Percentiles rank a stretch among this genome's conserved stretches.
Evolutionary conservation across 2,888 invertebrate genomes (phyloP).

Genomic region (Caenorhabditis parvicauda): DNA sequence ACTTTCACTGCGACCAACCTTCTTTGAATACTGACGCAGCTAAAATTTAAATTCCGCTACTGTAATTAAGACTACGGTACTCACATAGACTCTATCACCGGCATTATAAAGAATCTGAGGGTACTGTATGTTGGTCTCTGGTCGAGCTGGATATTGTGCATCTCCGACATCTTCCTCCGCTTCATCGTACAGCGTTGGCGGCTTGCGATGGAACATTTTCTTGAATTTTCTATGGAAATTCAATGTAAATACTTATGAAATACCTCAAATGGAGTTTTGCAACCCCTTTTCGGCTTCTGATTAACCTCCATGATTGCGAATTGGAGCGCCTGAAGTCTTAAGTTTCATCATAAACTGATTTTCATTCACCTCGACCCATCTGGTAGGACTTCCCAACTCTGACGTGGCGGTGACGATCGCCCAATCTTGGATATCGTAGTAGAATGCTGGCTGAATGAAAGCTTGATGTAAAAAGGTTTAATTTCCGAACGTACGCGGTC

Average conservation of each 20-base stretch:
- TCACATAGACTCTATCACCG: not conserved
- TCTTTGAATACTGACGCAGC: slow-evolving; percentile 5
- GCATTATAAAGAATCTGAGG: not conserved
- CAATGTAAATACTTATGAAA: not conserved
- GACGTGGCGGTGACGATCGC: slow-evolving; percentile 1
- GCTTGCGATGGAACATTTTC: slow-evolving; percentile 14
- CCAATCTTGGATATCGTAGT: slow-evolving; percentile 1
- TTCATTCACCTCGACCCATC: slow-evolving; percentile 11
- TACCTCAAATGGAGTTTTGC: slow-evolving; percentile 10
- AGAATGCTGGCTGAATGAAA: not conserved
- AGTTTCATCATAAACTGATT: not conserved
- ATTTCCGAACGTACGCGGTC: too few relatives aligned
- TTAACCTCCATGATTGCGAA: slow-evolving; percentile 10
- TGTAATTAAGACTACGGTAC: not conserved
- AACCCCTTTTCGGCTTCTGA: slow-evolving; percentile 2
- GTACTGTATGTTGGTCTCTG: too few relatives aligned
- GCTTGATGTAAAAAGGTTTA: not conserved
- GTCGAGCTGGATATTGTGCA: not conserved
- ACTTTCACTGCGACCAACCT: not conserved
- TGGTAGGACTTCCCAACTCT: slow-evolving; percentile 4
- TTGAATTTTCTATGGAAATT: not conserved
- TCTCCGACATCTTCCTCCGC: not conserved
- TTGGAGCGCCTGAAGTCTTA: not conserved
- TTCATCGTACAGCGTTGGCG: not conserved
- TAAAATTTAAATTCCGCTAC: not conserved